Conservation (phyloP, 2,797 vertebrate species). For the Poecilia picta region DNA sequence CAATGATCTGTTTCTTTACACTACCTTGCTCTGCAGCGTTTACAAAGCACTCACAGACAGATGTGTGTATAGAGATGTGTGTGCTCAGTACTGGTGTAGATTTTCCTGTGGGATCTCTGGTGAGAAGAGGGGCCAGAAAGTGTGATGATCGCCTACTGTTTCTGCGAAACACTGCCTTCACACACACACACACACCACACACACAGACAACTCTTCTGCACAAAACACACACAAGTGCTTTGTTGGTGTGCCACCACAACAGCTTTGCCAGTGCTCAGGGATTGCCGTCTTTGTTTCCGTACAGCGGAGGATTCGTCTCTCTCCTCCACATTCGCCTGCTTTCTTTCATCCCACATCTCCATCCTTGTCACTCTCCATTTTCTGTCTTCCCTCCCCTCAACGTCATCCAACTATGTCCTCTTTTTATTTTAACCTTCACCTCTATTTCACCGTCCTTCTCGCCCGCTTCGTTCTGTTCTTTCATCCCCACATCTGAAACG, state of each 20-base stretch:
- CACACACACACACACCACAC: background rate
- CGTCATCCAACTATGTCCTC: constrained; percentile 35
- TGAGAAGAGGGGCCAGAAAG: constrained; percentile 58
- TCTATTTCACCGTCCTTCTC: constrained; percentile 43
- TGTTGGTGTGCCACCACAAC: constrained; percentile 46
- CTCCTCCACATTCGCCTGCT: constrained; percentile 44
- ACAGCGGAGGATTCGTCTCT: constrained; percentile 53
- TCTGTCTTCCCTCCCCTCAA: constrained; percentile 24
- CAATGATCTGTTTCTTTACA: constrained; percentile 40
- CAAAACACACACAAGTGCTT: constrained; percentile 19
- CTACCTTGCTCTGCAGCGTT: constrained; percentile 47
- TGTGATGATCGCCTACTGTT: constrained; percentile 54
- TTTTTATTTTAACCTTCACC: constrained; percentile 48
- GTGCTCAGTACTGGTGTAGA: constrained; percentile 8
- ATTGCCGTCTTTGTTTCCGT: constrained; percentile 61
- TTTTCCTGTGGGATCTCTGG: constrained; percentile 49
- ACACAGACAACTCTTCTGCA: background rate
- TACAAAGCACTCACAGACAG: constrained; percentile 52
- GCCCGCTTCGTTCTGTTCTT: constrained; percentile 31
- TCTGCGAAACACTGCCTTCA: constrained; percentile 41
- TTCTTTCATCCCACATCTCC: constrained; percentile 54
- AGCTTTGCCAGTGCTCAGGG: constrained; percentile 56
- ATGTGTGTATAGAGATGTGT: constrained; percentile 22
- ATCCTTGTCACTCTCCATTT: constrained; percentile 57
- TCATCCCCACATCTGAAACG: constrained; percentile 66